These are phyloP conservation scores for Pseudomyrmex gracilis DNA, from an alignment of 1,140 invertebrate species.

Conservation along the genomic window DNA sequence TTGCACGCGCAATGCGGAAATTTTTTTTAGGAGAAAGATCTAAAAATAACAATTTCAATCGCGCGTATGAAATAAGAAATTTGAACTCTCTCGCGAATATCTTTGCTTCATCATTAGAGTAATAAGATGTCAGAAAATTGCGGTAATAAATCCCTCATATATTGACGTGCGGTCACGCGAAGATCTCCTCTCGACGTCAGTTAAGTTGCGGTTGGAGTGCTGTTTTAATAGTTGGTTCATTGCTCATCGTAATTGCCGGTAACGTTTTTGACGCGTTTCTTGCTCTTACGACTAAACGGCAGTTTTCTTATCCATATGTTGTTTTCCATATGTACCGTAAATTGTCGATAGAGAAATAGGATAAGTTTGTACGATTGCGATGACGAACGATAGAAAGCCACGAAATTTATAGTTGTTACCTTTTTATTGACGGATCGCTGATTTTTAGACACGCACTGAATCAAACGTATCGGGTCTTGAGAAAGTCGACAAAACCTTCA, in stretches of 20 bases:
- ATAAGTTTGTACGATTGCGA: neutral
- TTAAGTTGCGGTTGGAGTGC: neutral
- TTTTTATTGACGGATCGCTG: conserved; percentile 25
- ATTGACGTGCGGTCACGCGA: conserved; percentile 13
- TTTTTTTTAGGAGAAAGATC: conserved; percentile 2
- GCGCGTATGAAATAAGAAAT: neutral
- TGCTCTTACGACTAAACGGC: neutral
- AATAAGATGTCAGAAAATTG: neutral
- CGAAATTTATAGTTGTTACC: conserved; percentile 1
- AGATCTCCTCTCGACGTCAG: neutral
- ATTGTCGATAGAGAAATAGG: neutral
- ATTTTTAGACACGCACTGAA: conserved; percentile 34
- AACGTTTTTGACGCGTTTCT: neutral
- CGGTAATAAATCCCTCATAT: neutral
- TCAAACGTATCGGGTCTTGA: conserved; percentile 44
- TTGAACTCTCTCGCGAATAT: neutral
- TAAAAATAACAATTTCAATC: no score
- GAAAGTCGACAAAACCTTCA: conserved; percentile 41
- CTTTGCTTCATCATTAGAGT: neutral
- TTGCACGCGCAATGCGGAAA: neutral
- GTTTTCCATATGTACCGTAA: neutral
- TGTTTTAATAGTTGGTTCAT: conserved; percentile 26
- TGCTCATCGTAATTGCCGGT: conserved; percentile 29
- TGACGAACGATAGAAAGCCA: conserved; percentile 45
- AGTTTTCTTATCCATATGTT: neutral